Conservation (phyloP, 2,888 invertebrate genomes). For the Caradrina kadenii region DNA sequence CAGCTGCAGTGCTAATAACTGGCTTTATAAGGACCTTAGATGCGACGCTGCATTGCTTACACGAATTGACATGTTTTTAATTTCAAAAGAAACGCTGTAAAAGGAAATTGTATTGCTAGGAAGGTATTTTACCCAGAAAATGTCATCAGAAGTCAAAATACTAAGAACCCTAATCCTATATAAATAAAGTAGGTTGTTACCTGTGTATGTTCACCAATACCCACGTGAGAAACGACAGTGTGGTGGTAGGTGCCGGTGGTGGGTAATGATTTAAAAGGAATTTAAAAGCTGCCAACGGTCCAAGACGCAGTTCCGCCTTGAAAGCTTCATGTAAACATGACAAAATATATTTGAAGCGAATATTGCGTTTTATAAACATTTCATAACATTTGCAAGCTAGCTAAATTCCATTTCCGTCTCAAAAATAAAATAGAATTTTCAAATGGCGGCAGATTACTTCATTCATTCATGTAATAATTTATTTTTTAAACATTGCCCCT, state of each 20-base stretch:
- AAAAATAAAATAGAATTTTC: constrained; percentile 27
- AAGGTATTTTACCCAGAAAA: constrained; percentile 20
- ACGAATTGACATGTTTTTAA: constrained; percentile 25
- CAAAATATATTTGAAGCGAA: constrained; percentile 11
- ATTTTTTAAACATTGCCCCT: too few relatives aligned
- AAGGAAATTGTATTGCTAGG: not conserved
- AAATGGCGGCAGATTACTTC: constrained; percentile 13
- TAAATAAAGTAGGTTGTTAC: not conserved
- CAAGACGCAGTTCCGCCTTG: constrained; percentile 16
- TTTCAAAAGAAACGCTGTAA: constrained; percentile 28
- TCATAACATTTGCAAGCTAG: constrained; percentile 28
- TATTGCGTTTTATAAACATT: constrained; percentile 39
- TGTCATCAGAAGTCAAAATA: too few relatives aligned
- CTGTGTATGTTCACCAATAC: not conserved
- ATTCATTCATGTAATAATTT: not conserved
- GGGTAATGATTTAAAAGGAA: constrained; percentile 14
- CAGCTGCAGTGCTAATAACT: constrained; percentile 44
- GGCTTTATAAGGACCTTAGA: constrained; percentile 54
- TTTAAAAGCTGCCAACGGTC: constrained; percentile 1
- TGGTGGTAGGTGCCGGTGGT: too few relatives aligned
- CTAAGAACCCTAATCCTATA: too few relatives aligned
- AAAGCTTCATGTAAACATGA: constrained; percentile 49
- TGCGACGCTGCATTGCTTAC: constrained; percentile 20
- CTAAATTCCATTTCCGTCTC: constrained; percentile 43
- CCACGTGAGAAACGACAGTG: not conserved